Conservation (phyloP, 2,113 vertebrate species). For the Polyodon spathula region DNA sequence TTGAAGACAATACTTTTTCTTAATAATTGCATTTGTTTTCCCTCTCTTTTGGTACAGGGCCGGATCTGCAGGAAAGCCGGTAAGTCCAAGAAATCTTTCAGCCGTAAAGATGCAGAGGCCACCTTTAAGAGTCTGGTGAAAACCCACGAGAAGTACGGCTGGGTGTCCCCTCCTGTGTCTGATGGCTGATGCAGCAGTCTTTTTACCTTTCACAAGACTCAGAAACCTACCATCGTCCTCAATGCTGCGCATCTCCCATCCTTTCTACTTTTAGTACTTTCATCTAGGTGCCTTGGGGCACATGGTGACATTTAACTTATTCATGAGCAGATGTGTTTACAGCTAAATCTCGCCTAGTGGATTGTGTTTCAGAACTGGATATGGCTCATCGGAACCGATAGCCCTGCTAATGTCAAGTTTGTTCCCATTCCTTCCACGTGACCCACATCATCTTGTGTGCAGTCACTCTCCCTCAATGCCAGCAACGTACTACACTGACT, state of each 20-base stretch:
- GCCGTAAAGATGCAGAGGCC: slow-evolving; percentile 95
- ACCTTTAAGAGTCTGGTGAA: slow-evolving; percentile 99
- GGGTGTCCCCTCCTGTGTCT: slow-evolving; percentile 93
- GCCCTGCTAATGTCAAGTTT: slow-evolving; percentile 33
- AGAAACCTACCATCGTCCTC: slow-evolving; percentile 56
- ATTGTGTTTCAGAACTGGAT: slow-evolving; percentile 48
- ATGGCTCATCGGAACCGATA: slow-evolving; percentile 17
- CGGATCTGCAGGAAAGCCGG: slow-evolving; percentile 97
- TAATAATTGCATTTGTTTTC: background rate
- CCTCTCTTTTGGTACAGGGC: slow-evolving; percentile 59
- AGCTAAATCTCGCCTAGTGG: slow-evolving; percentile 38
- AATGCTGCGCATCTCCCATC: slow-evolving; percentile 52
- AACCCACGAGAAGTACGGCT: slow-evolving; percentile 98
- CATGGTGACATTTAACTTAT: slow-evolving; percentile 62
- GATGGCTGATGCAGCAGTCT: slow-evolving; percentile 72
- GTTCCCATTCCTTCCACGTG: slow-evolving; percentile 29
- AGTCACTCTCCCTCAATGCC: slow-evolving; percentile 44
- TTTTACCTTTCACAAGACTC: slow-evolving; percentile 12
- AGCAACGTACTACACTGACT: slow-evolving; percentile 49
- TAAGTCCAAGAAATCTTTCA: slow-evolving; percentile 99
- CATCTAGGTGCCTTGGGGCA: slow-evolving; percentile 64
- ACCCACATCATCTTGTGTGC: slow-evolving; percentile 4
- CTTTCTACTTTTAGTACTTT: slow-evolving; percentile 57
- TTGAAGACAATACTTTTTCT: background rate
- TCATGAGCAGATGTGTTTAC: slow-evolving; percentile 62